Evolutionary conservation across 2,797 vertebrate genomes (phyloP).

Genomic region (Takifugu rubripes): DNA sequence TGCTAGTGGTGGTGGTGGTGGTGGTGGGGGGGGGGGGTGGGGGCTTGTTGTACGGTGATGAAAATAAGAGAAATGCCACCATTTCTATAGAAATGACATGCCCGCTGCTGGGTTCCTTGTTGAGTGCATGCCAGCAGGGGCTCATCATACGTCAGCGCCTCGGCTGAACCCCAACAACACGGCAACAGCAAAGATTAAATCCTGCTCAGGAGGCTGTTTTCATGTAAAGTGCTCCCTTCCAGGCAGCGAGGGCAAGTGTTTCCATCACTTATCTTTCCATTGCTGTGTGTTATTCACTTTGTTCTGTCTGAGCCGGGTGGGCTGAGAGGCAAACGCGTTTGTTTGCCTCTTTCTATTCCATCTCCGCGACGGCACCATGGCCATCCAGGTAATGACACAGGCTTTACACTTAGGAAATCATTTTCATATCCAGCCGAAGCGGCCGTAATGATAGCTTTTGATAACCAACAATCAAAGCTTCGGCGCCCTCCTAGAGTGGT

Average conservation of each 20-base stretch:
- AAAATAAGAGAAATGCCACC: constrained; percentile 21
- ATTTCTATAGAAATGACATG: constrained; percentile 35
- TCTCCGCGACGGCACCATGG: constrained; percentile 53
- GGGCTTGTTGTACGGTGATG: constrained; percentile 27
- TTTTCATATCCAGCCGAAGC: constrained; percentile 70
- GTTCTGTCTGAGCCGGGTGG: constrained; percentile 45
- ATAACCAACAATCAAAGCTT: constrained; percentile 76
- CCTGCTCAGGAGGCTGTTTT: constrained; percentile 40
- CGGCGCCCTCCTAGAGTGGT: constrained; percentile 68
- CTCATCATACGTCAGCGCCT: constrained; percentile 23
- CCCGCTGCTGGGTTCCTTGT: constrained; percentile 26
- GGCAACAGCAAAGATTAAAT: constrained; percentile 48
- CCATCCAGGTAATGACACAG: constrained; percentile 73
- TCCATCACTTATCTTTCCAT: constrained; percentile 60
- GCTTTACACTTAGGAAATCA: constrained; percentile 74
- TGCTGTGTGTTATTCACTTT: constrained; percentile 50
- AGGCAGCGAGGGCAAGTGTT: constrained; percentile 32
- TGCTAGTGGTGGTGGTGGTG: not conserved
- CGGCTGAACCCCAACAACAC: constrained; percentile 39
- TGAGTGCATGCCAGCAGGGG: constrained; percentile 31
- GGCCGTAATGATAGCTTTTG: constrained; percentile 73
- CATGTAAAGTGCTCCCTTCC: constrained; percentile 45
- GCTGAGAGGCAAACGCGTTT: constrained; percentile 49
- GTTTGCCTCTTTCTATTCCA: constrained; percentile 67
- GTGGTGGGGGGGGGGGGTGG: not conserved